Conservation (phyloP, 2,113 vertebrate species). For the Dipodomys ordii region DNA sequence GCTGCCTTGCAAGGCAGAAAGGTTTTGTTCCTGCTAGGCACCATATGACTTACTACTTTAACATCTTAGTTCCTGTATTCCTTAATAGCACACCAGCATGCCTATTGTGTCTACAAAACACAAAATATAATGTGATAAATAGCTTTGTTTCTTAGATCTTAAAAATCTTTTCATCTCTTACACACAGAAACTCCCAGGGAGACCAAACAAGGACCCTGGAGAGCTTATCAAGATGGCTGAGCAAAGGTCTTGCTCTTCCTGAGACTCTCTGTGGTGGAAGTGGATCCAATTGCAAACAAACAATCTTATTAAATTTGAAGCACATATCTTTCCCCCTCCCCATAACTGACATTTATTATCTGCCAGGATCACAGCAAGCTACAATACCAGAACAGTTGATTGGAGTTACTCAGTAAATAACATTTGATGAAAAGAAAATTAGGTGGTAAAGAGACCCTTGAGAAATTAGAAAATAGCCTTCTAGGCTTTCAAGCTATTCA, state of each 20-base stretch:
- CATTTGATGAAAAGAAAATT: constrained; percentile 85
- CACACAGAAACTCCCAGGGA: constrained; percentile 34
- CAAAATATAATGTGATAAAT: constrained; percentile 41
- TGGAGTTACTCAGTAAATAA: constrained; percentile 84
- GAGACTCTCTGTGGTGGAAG: constrained; percentile 64
- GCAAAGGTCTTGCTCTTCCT: constrained; percentile 44
- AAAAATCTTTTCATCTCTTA: constrained; percentile 63
- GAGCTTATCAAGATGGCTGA: constrained; percentile 37
- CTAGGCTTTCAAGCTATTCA: constrained; percentile 81
- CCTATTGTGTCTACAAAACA: constrained; percentile 37
- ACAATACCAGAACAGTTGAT: constrained; percentile 79
- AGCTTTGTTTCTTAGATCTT: constrained; percentile 60
- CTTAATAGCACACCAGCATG: constrained; percentile 48
- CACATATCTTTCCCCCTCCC: constrained; percentile 72
- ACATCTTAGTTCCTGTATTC: not conserved
- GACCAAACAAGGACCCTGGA: not conserved
- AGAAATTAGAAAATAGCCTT: constrained; percentile 84
- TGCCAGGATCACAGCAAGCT: constrained; percentile 73
- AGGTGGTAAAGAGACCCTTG: constrained; percentile 82
- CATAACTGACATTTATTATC: constrained; percentile 74
- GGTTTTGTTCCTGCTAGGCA: constrained; percentile 6
- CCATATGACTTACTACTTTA: constrained; percentile 34
- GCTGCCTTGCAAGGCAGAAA: constrained; percentile 1
- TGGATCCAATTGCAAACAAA: constrained; percentile 75
- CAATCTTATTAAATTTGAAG: constrained; percentile 71